A percentile compares a stretch with the other conserved stretches of the same genome.
Conservation (phyloP, 2,113 vertebrate genomes). For the Zosterops pallidus region DNA sequence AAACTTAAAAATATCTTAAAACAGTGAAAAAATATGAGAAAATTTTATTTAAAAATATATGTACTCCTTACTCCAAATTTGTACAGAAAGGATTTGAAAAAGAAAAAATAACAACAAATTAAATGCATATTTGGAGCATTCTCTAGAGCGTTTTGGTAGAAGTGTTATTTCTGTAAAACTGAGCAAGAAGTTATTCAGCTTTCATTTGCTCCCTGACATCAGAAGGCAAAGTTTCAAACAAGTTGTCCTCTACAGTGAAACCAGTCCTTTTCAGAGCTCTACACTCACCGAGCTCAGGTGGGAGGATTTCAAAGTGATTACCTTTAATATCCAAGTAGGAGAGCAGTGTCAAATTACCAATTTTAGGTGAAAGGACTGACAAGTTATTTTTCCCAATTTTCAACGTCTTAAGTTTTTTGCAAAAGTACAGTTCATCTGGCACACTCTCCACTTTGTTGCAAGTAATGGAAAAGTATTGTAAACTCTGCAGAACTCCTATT, state of each 20-base stretch:
- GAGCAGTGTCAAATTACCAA: slow-evolving; percentile 87
- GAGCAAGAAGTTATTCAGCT: slow-evolving; percentile 81
- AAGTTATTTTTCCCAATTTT: slow-evolving; percentile 95
- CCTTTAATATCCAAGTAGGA: slow-evolving; percentile 92
- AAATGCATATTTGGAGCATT: slow-evolving; percentile 70
- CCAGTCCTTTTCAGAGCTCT: slow-evolving; percentile 86
- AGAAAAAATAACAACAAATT: slow-evolving; percentile 50
- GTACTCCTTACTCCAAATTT: slow-evolving; percentile 71
- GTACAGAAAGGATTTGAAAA: slow-evolving; percentile 69
- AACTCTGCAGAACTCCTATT: slow-evolving; percentile 95
- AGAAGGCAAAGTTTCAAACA: slow-evolving; percentile 96
- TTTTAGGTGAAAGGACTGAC: slow-evolving; percentile 92
- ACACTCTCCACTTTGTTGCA: slow-evolving; percentile 96
- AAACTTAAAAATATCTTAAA: slow-evolving; percentile 73
- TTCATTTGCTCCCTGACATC: slow-evolving; percentile 95
- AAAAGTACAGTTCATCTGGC: slow-evolving; percentile 97
- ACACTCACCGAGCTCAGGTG: slow-evolving; percentile 89
- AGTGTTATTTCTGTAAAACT: slow-evolving; percentile 66
- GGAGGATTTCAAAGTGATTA: slow-evolving; percentile 94
- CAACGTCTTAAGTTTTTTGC: slow-evolving; percentile 96
- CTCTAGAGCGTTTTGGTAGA: slow-evolving; percentile 76
- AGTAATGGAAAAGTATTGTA: slow-evolving; percentile 93
- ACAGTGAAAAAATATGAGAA: slow-evolving; percentile 76
- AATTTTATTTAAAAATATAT: slow-evolving; percentile 78
- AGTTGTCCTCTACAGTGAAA: slow-evolving; percentile 87